These are phyloP conservation scores for Drosophila borborema DNA, from an alignment of 2,888 invertebrate genomes.

Conservation along the genomic window DNA sequence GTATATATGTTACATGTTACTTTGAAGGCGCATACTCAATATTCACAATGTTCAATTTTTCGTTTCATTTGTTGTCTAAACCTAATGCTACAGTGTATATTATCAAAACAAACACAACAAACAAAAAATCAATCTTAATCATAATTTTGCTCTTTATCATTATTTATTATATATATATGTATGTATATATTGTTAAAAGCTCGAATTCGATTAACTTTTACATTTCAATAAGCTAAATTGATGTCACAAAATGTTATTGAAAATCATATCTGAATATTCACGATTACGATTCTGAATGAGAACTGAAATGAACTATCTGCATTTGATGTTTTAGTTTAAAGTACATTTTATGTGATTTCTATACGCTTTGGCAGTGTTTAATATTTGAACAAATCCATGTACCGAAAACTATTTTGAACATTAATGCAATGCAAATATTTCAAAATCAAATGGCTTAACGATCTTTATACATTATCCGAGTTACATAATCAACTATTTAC, in stretches of 20 bases:
- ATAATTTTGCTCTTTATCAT: conserved; percentile 23
- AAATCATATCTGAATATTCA: conserved; percentile 31
- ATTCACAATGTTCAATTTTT: conserved; percentile 78
- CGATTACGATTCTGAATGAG: conserved; percentile 12
- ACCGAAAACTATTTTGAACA: conserved; percentile 48
- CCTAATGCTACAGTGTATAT: conserved; percentile 57
- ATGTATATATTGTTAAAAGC: conserved; percentile 78
- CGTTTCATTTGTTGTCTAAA: conserved; percentile 51
- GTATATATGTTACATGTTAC: conserved; percentile 52
- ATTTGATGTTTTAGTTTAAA: conserved; percentile 38
- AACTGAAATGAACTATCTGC: conserved; percentile 31
- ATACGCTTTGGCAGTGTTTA: conserved; percentile 84
- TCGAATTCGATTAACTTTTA: conserved; percentile 77
- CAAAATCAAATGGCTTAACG: conserved; percentile 8
- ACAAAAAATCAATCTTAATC: conserved; percentile 45
- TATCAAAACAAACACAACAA: conserved; percentile 57
- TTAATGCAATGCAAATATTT: conserved; percentile 18
- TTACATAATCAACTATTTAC: conserved; percentile 57
- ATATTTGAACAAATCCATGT: conserved; percentile 74
- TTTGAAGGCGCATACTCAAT: conserved; percentile 84
- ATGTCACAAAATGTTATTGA: conserved; percentile 42
- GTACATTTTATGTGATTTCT: conserved; percentile 77
- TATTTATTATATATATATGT: conserved; percentile 11
- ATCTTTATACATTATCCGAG: conserved; percentile 30
- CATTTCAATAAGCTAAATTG: conserved; percentile 61